Evolutionary conservation across 1,140 invertebrate genomes (phyloP), one percentile per base, ranked within the genome.

Genomic region (Drosophila pruinosa): DNA sequence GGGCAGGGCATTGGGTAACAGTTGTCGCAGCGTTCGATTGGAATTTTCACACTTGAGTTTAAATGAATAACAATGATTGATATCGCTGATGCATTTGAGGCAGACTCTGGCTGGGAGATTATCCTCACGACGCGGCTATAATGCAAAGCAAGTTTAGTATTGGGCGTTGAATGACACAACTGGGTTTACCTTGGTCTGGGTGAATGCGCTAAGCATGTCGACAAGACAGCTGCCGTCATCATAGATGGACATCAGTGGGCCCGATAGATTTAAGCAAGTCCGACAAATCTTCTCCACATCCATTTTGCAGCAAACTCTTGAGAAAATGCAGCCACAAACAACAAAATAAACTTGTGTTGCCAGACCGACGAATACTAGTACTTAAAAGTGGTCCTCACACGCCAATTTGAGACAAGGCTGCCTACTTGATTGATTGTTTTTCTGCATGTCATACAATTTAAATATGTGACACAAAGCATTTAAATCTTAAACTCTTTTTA

Each of bases 261-360:
- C 85, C 4, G 58, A 48, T 0, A 88, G 63, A 7, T 68, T 74
- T 7, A 91, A 38, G 24, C 89, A 91, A 14, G 89, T 91, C 10
- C 89, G 70, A 48, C 89, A 91, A n/a, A 91, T 91, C 71, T 91
- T 91, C 24, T 89, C 78, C 47, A 90, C 73, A 69, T 90, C 89
- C 89, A 90, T 83, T 68, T 75, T 28, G 48, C 38, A 63, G 36
- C 21, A 39, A n/a, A 59, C 54, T 61, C 19, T 57, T 43, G 3
- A 52, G 28, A 69, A 62, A 62, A 70, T 39, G 34, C 56, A 47
- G 28, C 15, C 26, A 56, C 41, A 70, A 73, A 69, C 21, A 73
- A 72, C 54, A 59, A 69, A 26, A 62, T 34, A 1, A 2, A 3
- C 6, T 4, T 7, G 21, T 4, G 63, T 69, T 73, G 50, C 63